Evolutionary conservation across 2,797 vertebrate genomes (phyloP).

Genomic region (Cirrhinus mrigala): DNA sequence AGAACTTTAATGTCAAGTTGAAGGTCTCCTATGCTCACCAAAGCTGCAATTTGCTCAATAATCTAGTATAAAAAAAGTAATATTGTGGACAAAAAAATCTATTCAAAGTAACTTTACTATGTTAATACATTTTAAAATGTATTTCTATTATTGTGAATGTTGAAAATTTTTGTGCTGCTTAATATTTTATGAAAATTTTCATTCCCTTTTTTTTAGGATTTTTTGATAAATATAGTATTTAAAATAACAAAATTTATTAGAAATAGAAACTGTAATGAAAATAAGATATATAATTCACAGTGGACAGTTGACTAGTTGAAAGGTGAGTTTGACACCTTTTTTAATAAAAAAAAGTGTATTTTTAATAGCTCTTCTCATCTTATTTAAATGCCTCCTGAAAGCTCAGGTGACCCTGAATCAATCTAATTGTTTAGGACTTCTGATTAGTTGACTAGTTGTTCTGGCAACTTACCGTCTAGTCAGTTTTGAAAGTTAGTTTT

Average conservation of each 20-base stretch:
- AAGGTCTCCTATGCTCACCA: neutral
- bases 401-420: slow-evolving; percentile 15
- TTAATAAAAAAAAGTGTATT: neutral
- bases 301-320: neutral
- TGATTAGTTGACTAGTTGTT: slow-evolving; percentile 69
- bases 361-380: neutral
- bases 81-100: neutral
- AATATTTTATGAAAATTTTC: no score
- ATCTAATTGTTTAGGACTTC: slow-evolving; percentile 17
- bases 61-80: neutral
- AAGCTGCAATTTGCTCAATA: neutral
- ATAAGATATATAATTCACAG: neutral
- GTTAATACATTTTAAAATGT: neutral
- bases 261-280: neutral
- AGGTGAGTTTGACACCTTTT: neutral
- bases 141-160: neutral
- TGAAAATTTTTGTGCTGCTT: neutral
- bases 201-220: neutral
- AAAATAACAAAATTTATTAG: neutral
- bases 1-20: neutral
- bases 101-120: neutral
- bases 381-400: slow-evolving; percentile 10
- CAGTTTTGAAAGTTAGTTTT: slow-evolving; percentile 68
- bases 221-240: neutral
- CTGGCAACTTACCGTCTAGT: slow-evolving; percentile 36